Percentiles rank a stretch among this genome's conserved stretches.
Conservation (phyloP, 2,797 vertebrate species). For the Buceros bicornis region DNA sequence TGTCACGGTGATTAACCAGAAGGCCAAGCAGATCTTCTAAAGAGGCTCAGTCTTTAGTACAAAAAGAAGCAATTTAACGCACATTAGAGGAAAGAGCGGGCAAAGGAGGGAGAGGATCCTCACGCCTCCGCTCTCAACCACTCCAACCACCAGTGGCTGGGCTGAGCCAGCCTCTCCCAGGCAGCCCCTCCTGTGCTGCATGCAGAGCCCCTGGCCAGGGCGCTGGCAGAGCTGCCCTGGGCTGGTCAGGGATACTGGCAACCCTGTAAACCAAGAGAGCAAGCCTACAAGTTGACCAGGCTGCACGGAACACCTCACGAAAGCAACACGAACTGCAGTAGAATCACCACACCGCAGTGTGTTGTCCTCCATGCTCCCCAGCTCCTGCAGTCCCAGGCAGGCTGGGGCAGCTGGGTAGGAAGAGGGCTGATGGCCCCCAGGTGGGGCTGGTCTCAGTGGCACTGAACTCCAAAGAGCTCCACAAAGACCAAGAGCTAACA, state of each 20-base stretch:
- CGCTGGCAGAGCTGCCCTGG: neutral
- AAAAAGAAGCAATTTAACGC: neutral
- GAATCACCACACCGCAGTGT: accelerated
- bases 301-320: neutral
- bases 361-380: accelerated
- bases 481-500: neutral
- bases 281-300: neutral
- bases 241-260: neutral
- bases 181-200: accelerated
- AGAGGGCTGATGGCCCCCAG: neutral
- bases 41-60: neutral
- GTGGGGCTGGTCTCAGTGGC: neutral
- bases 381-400: neutral
- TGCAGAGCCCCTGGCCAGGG: neutral
- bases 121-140: accelerated
- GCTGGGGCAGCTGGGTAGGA: neutral
- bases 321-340: neutral
- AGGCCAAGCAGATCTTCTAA: neutral
- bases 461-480: neutral
- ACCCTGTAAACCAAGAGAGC: neutral
- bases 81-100: neutral
- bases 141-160: accelerated
- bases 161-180: neutral
- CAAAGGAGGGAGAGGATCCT: neutral
- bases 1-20: neutral